Percentiles rank a stretch among this genome's conserved stretches.
These are phyloP conservation scores for Macroteleia sp. DNA, from an alignment of 2,888 invertebrate species.

Conservation along the genomic window DNA sequence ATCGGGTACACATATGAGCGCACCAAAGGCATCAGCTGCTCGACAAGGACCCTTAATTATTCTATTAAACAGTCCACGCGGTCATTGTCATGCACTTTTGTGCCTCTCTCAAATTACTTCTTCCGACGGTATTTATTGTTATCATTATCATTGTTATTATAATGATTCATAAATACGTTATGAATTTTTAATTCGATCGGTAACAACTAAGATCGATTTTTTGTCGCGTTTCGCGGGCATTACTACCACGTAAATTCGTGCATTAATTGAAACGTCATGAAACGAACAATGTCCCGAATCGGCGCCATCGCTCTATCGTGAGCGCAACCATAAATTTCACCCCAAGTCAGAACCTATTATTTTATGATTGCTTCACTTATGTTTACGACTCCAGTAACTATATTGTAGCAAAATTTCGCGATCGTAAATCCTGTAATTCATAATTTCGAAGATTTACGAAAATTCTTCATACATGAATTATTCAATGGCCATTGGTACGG, in stretches of 20 bases:
- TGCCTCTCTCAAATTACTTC: conserved; percentile 49
- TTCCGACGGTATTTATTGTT: conserved; percentile 47
- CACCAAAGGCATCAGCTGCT: conserved; percentile 80
- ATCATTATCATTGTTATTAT: conserved; percentile 52
- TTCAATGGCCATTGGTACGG: too few species aligned
- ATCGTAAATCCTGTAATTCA: conserved; percentile 34
- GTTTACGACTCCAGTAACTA: conserved; percentile 42
- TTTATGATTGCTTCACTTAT: conserved; percentile 46
- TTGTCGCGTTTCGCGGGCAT: not conserved
- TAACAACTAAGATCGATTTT: not conserved
- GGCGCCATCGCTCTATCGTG: not conserved
- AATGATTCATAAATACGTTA: conserved; percentile 41
- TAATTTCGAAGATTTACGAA: conserved; percentile 43
- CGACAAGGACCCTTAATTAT: conserved; percentile 82
- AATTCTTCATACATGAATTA: conserved; percentile 45
- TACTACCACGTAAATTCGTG: conserved; percentile 18
- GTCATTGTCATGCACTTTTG: conserved; percentile 77
- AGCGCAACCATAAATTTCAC: conserved; percentile 23
- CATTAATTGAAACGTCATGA: conserved; percentile 37
- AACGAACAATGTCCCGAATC: conserved; percentile 23
- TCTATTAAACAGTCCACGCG: conserved; percentile 82
- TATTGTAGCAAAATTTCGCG: conserved; percentile 41
- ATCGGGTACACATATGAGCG: conserved; percentile 55
- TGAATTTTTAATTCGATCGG: conserved; percentile 25
- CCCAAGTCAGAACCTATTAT: conserved; percentile 33